These are phyloP conservation scores for Myzus persicae DNA, from an alignment of 1,140 invertebrate species.

Conservation along the genomic window DNA sequence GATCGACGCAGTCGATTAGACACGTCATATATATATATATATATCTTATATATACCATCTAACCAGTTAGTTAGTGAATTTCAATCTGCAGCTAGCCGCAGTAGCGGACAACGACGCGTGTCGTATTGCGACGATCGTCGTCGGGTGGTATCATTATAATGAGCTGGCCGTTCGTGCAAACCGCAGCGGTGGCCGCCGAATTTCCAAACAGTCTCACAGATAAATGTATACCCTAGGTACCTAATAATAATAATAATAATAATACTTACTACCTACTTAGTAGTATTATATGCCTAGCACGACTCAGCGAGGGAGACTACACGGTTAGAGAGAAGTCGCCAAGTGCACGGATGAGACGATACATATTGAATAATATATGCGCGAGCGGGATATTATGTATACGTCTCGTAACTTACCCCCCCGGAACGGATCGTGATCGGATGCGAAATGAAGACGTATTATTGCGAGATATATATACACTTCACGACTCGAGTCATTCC, in stretches of 20 bases:
- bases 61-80: conserved; percentile 33
- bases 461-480: conserved; percentile 8
- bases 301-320: not conserved
- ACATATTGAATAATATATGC: not conserved
- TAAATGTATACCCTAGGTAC: not conserved
- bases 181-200: not conserved
- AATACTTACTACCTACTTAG: not conserved
- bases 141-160: conserved; percentile 22
- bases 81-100: not conserved
- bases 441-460: conserved; percentile 57
- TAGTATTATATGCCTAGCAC: conserved; percentile 33
- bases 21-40: not conserved
- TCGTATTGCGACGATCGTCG: not conserved
- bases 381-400: conserved; percentile 22
- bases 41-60: not conserved
- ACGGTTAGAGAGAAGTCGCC: not conserved
- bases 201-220: not conserved
- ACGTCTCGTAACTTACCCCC: conserved; percentile 19
- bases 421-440: conserved; percentile 52
- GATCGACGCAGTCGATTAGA: conserved; percentile 25
- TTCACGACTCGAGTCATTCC: conserved; percentile 37
- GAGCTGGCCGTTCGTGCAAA: not conserved
- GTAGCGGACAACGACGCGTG: not conserved
- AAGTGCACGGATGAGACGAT: not conserved
- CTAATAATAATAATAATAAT: not conserved